phyloP scores from a whole-genome alignment of 2,797 vertebrate species.

The Cheirogaleus major region DNA sequence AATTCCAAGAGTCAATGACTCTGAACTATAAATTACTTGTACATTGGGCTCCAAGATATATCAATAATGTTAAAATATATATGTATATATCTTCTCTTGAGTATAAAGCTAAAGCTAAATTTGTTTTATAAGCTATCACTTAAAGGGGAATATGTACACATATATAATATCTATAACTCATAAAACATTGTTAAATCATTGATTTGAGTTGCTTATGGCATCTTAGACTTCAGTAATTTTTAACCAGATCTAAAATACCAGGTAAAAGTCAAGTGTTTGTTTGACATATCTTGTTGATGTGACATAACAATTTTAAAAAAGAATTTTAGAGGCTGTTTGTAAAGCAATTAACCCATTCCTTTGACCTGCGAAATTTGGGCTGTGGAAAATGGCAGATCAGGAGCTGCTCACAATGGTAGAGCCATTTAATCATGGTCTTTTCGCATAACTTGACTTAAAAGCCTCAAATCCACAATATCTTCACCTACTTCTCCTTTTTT shows the following conservation, averaged over 20 bases:
- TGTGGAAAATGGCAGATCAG: not conserved
- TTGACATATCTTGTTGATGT: not conserved
- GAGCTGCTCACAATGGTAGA: not conserved
- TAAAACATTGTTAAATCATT: not conserved
- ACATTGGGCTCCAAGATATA: not conserved
- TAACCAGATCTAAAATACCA: not conserved
- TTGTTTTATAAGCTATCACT: not conserved
- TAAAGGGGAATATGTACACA: not conserved
- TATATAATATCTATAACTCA: not conserved
- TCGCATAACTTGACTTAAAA: not conserved
- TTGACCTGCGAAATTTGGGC: not conserved
- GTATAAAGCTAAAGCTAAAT: not conserved
- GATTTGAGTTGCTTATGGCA: not conserved
- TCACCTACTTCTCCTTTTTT: not conserved
- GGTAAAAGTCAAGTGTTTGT: not conserved
- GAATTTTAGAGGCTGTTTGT: not conserved
- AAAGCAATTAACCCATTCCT: not conserved
- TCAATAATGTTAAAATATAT: not conserved
- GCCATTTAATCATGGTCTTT: not conserved
- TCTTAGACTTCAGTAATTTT: not conserved
- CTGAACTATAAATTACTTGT: not conserved
- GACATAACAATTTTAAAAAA: not conserved
- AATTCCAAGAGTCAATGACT: not conserved
- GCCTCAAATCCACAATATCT: not conserved
- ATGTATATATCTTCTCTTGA: not conserved